Percentiles rank a stretch among this genome's conserved stretches.
Evolutionary conservation across 2,113 vertebrate genomes (phyloP).

Genomic region (Numenius arquata): DNA sequence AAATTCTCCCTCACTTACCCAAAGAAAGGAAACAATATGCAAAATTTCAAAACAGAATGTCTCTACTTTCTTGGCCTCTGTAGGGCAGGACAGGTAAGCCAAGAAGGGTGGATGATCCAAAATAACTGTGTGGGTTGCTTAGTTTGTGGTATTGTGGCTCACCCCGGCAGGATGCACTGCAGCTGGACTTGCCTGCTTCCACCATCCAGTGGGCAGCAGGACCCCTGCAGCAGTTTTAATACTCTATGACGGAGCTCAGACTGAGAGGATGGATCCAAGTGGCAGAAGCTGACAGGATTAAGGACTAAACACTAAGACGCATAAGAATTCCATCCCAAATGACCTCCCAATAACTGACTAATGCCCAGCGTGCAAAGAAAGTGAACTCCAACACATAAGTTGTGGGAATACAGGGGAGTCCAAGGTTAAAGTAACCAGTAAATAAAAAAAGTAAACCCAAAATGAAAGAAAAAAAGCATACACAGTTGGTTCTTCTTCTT

Average conservation of each 20-base stretch:
- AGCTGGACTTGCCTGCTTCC: background rate
- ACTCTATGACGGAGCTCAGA: background rate
- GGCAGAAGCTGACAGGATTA: background rate
- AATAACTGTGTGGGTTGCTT: background rate
- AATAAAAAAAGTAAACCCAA: background rate
- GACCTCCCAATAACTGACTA: background rate
- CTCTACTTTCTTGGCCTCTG: background rate
- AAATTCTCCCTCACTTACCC: background rate
- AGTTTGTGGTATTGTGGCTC: background rate
- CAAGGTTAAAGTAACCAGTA: background rate
- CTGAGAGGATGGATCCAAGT: background rate
- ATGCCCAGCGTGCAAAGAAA: background rate
- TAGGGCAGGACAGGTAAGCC: background rate
- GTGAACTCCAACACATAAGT: background rate
- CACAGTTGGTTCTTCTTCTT: background rate
- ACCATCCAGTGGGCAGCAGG: background rate
- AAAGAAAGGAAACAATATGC: background rate
- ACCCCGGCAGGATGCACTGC: background rate
- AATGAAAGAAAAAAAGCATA: background rate
- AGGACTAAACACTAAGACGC: background rate
- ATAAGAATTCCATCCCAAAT: background rate
- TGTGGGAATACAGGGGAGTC: background rate
- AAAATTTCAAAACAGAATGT: background rate
- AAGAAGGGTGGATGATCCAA: background rate
- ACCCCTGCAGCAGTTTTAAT: background rate